Base-by-base conservation (phyloP, 2,113 vertebrate genomes). In the Zosterops borbonicus region DNA sequence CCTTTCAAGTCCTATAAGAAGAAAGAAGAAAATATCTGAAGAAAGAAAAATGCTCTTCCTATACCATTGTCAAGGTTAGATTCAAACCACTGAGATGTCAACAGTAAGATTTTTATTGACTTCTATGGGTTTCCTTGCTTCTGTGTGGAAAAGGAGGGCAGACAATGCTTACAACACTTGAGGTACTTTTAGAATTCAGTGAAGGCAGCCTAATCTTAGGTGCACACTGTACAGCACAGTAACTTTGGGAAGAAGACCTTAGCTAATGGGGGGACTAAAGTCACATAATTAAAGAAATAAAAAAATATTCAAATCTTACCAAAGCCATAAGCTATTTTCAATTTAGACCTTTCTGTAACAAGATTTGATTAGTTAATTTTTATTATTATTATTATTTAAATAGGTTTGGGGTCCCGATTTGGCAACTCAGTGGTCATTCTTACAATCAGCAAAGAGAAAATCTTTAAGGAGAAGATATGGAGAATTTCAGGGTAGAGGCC, bases 381-480 rank as follows among this genome's bases (percentile, higher is more conserved):
- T 37, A 37, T 37, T 37, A 35, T 35, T 35, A 35, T 22, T 21
- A 33, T 29, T 17, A 8, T 22, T 41, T 19, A 3, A 23, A 19
- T 15, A 35, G 4, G 0, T 46, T 52, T n/a, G 5, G 8, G 17
- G 5, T 60, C 7, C 64, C 69, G 4, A 8, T 50, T 84, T 70
- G 89, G 81, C 39, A 77, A 56, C 27, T 89, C 92, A 82, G 28
- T 87, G 55, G 27, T n/a, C 58, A 89, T 74, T 94, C 87, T 75
- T 65, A 89, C 35, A 97, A 92, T 94, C 80, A 97, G 60, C 52
- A 95, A 89, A 74, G 27, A 77, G 1, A 67, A 91, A 90, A 93
- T 79, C 29, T 94, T 95, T 42, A 17, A 35, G 93, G 94, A 87
- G 88, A 92, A 92, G 47, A 39, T 44, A 80, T 65, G 75, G 50